These are phyloP conservation scores for Lepidothrix coronata DNA, from an alignment of 2,113 vertebrate genomes.

Conservation along the genomic window DNA sequence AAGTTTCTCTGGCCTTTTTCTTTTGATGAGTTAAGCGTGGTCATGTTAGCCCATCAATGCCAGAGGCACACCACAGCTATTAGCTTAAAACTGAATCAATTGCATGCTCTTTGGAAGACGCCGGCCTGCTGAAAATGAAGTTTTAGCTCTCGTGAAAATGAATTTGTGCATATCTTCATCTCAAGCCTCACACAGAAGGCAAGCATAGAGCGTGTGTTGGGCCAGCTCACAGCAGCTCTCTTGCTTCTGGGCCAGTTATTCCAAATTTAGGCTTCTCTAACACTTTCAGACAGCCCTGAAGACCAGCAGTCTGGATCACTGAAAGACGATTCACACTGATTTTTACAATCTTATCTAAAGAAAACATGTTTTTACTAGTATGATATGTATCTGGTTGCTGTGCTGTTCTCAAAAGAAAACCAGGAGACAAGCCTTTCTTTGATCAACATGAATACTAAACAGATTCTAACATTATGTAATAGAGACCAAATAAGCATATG, in stretches of 20 bases:
- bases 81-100: neutral
- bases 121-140: neutral
- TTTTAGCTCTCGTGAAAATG: neutral
- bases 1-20: neutral
- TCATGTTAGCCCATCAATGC: neutral
- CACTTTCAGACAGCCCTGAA: neutral
- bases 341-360: neutral
- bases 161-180: neutral
- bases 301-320: neutral
- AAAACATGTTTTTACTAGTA: neutral
- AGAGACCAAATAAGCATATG: conserved; percentile 23
- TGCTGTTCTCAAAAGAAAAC: neutral
- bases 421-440: conserved; percentile 24
- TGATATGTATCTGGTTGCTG: neutral
- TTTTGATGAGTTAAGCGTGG: neutral
- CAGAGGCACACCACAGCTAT: neutral
- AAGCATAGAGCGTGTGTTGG: accelerated
- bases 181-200: neutral
- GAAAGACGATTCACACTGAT: neutral
- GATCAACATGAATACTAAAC: conserved; percentile 4
- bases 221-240: neutral
- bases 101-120: neutral
- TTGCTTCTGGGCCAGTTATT: neutral
- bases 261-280: neutral
- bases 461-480: conserved; percentile 25